These are phyloP conservation scores for Botia kubotai DNA, from an alignment of 2,797 vertebrate species.

Conservation along the genomic window DNA sequence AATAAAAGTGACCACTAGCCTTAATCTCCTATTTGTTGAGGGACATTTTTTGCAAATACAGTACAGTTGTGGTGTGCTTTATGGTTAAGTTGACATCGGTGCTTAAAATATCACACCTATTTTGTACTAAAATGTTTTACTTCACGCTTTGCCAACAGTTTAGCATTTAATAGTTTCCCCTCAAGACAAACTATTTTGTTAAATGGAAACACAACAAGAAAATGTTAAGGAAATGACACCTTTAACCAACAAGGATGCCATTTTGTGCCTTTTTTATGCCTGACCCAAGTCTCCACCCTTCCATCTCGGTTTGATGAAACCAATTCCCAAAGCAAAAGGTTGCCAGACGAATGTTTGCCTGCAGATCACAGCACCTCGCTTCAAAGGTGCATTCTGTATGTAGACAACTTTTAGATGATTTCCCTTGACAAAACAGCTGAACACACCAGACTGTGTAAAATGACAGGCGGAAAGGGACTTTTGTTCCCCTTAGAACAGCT, in stretches of 20 bases:
- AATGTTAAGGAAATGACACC: constrained; percentile 7
- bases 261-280: constrained; percentile 41
- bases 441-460: constrained; percentile 70
- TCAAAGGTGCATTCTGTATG: constrained; percentile 72
- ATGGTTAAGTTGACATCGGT: no score
- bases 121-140: background rate
- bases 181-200: background rate
- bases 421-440: constrained; percentile 74
- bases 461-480: constrained; percentile 75
- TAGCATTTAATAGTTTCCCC: background rate
- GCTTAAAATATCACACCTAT: background rate
- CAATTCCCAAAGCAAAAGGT: constrained; percentile 48
- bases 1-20: no score
- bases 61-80: no score
- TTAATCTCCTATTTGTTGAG: no score
- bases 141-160: background rate
- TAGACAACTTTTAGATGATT: constrained; percentile 77
- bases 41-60: background rate
- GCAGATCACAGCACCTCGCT: constrained; percentile 64
- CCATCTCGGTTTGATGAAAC: constrained; percentile 55
- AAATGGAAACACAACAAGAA: background rate
- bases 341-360: constrained; percentile 64
- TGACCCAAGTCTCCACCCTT: constrained; percentile 46
- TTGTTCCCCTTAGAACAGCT: constrained; percentile 71
- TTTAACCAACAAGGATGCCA: constrained; percentile 34